Evolutionary conservation across 1,140 invertebrate genomes (phyloP).

Genomic region (Sipha flava): DNA sequence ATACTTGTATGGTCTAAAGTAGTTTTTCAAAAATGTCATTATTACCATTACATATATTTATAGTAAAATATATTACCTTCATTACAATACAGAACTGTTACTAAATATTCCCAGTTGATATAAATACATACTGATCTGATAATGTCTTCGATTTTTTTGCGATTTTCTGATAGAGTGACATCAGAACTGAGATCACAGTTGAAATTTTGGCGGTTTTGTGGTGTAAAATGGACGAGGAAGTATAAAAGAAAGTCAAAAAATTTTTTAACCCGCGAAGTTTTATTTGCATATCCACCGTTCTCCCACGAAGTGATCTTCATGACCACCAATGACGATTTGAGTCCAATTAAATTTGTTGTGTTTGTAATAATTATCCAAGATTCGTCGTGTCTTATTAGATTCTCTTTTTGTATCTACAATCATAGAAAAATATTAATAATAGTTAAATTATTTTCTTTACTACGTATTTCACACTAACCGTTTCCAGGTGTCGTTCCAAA

Average conservation of each 20-base stretch:
- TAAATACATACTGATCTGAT: neutral
- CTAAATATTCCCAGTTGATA: no score
- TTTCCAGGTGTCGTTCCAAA: neutral
- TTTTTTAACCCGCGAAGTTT: neutral
- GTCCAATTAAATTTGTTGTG: neutral
- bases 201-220: neutral
- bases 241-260: neutral
- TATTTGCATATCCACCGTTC: neutral
- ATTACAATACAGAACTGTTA: no score
- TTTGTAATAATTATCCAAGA: conserved; percentile 18
- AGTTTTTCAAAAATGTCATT: no score
- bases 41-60: no score
- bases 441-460: no score
- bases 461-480: neutral
- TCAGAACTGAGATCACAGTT: neutral
- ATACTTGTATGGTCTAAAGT: no score
- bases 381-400: conserved; percentile 3
- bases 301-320: neutral
- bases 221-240: neutral
- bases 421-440: neutral
- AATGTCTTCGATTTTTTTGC: neutral
- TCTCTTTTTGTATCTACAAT: neutral
- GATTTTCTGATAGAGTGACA: neutral
- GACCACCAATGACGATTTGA: neutral
- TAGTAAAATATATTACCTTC: no score